Evolutionary conservation across 2,888 invertebrate genomes (phyloP), one percentile per base, ranked within the genome.

Genomic region (Halictus ligatus): DNA sequence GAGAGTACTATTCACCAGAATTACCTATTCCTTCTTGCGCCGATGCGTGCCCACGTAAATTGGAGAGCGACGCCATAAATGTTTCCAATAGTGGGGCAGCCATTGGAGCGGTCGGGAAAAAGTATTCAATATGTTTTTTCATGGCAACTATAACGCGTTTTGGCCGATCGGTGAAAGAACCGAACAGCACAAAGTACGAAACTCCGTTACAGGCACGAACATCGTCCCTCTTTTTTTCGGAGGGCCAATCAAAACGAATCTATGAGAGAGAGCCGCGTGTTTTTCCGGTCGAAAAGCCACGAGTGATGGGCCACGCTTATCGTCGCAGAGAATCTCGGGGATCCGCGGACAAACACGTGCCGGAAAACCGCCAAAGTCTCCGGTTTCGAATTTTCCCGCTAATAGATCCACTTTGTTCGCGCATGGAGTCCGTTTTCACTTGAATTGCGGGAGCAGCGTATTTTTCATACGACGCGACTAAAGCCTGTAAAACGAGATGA

Each of bases 331-430:
- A 21, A 54, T 54, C 54, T 54, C 18, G 54, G 21, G 15, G 6
- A 54, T 7, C 8, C 6, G 54, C 21, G 13, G 54, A 13, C 21
- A 54, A 54, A 54, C 54, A 13, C 21, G 54, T 21, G 12, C 50
- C 18, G 6, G 50, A 18, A 18, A 54, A 21, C 54, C 7, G 7
- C 21, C 21, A 54, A 54, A 54, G 54, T 54, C 21, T 21, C 21
- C 8, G 54, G 54, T 54, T 54, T 54, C 21, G 54, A 60, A 60
- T 60, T 60, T 60, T 60, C n/a, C 60, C 60, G 60, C 60, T 60
- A 60, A 60, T 60, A 60, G 60, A 60, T 25, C 60, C 60, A 25
- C 60, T 60, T 60, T 60, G 25, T 60, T 60, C 60, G 60, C 60
- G 25, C 60, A 12, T 25, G 60, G 25, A 10, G 4, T 7, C 60